Percentiles rank a stretch among this genome's conserved stretches.
phyloP scores from a whole-genome alignment of 2,113 vertebrate genomes.

The Salminus brasiliensis region DNA sequence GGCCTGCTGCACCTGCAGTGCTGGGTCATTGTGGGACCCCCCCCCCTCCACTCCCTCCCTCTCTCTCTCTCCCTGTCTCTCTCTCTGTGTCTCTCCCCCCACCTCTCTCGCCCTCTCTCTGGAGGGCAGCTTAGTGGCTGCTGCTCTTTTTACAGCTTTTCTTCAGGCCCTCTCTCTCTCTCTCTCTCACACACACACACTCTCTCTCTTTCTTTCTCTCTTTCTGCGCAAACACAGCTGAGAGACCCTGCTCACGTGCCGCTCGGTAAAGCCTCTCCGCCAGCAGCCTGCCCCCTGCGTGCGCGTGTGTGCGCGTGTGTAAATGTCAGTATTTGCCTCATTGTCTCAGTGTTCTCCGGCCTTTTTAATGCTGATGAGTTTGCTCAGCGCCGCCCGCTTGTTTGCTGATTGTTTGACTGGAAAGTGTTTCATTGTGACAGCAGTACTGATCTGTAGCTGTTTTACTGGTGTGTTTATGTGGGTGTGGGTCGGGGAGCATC shows the following conservation, averaged over 20 bases:
- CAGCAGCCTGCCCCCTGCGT: conserved; percentile 54
- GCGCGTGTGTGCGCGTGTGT: conserved; percentile 56
- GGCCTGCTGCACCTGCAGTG: conserved; percentile 78
- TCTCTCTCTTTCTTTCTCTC: no score
- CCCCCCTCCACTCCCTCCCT: conserved; percentile 54
- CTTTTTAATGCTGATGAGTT: conserved; percentile 57
- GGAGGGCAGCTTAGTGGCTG: conserved; percentile 75
- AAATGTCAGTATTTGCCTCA: conserved; percentile 51
- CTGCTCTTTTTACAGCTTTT: conserved; percentile 76
- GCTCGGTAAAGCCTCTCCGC: conserved; percentile 64
- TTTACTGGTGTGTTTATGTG: conserved; percentile 20
- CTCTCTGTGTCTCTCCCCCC: conserved; percentile 58
- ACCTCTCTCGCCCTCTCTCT: conserved; percentile 56
- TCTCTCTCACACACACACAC: no score
- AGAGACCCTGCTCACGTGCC: conserved; percentile 79
- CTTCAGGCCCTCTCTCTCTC: conserved; percentile 54
- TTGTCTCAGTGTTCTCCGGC: conserved; percentile 52
- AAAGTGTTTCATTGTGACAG: conserved; percentile 45
- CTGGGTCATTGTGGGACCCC: conserved; percentile 74
- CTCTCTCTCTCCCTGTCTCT: conserved; percentile 51
- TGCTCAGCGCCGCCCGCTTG: conserved; percentile 42
- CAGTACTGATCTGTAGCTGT: conserved; percentile 34
- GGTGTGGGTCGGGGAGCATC: conserved; percentile 11
- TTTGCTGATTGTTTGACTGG: conserved; percentile 61
- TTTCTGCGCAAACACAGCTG: conserved; percentile 81